Evolutionary conservation across 1,140 invertebrate genomes (phyloP).

Genomic region (Megalonaias nervosa): DNA sequence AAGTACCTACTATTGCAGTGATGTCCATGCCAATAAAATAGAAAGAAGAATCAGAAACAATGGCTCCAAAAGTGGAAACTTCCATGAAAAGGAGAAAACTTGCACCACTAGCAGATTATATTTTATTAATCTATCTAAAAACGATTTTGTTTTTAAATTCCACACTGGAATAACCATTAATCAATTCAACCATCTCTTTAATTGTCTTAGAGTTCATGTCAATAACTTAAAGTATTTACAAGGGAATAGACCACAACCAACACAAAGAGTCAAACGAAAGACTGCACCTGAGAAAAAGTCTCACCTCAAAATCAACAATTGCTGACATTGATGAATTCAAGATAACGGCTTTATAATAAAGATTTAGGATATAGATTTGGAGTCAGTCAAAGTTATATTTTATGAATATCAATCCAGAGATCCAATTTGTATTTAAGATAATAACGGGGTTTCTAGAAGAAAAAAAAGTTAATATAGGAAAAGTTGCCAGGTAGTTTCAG

Average conservation of each 20-base stretch:
- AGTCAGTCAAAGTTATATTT: constrained; percentile 10
- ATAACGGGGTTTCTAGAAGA: not conserved
- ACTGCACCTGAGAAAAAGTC: constrained; percentile 1
- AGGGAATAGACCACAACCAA: not conserved
- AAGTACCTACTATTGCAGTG: too few species aligned
- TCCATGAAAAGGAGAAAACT: too few species aligned
- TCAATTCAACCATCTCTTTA: constrained; percentile 21
- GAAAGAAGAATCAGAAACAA: too few species aligned
- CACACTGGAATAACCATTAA: constrained; percentile 11
- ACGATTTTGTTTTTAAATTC: too few species aligned
- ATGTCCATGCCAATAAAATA: too few species aligned
- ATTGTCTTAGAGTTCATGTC: constrained; percentile 4
- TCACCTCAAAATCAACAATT: constrained; percentile 13
- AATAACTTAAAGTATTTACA: constrained; percentile 12
- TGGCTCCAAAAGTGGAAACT: too few species aligned
- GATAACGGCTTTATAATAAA: too few species aligned
- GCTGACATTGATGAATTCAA: not conserved
- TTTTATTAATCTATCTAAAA: too few species aligned
- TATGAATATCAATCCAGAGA: constrained; percentile 8
- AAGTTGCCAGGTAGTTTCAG: constrained; percentile 15
- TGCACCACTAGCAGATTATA: too few species aligned
- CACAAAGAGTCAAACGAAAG: not conserved
- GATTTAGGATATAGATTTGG: not conserved
- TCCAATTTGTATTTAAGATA: constrained; percentile 23
- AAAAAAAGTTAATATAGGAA: constrained; percentile 4